Conservation (phyloP, 30 jellyfish, hydroid and myxozoan species). For the Pseudorhiza aurosa region DNA sequence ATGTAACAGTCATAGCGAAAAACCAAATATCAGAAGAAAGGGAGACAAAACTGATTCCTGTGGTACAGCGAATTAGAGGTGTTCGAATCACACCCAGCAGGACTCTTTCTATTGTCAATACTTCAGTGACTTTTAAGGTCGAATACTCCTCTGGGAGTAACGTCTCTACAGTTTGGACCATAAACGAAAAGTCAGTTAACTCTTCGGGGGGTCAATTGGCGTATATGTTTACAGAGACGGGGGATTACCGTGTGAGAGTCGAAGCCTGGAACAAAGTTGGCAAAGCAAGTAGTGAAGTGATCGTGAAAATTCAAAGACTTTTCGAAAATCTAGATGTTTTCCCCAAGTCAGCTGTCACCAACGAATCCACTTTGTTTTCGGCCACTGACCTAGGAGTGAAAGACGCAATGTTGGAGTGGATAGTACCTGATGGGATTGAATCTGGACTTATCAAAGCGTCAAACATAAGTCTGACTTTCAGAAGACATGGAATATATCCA, state of each 20-base stretch:
- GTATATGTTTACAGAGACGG: constrained; percentile 18
- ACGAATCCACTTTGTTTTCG: constrained; percentile 3
- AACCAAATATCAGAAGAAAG: constrained; percentile 25
- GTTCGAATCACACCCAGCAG: constrained; percentile 10
- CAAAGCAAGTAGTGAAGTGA: background rate
- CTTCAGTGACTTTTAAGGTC: background rate
- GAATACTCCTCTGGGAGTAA: constrained; percentile 16
- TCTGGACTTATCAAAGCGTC: background rate
- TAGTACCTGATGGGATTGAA: constrained; percentile 6
- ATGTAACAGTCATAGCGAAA: constrained; percentile 10
- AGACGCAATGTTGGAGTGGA: constrained; percentile 14
- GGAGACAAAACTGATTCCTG: constrained; percentile 34
- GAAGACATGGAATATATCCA: constrained; percentile 20
- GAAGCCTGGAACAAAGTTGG: constrained; percentile 6
- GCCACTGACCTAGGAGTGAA: background rate
- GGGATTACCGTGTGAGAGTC: constrained; percentile 21
- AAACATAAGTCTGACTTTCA: constrained; percentile 3
- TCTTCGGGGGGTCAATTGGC: background rate
- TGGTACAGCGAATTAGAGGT: constrained; percentile 36
- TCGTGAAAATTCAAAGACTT: constrained; percentile 11
- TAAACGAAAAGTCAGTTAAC: background rate
- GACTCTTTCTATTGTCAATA: background rate
- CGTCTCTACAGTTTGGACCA: constrained; percentile 47
- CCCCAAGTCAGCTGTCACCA: constrained; percentile 36
- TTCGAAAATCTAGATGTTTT: background rate